Percentiles rank a stretch among this genome's conserved stretches.
These are phyloP conservation scores for Alentia gelatinosa DNA, from an alignment of 2,888 invertebrate species.

Conservation along the genomic window DNA sequence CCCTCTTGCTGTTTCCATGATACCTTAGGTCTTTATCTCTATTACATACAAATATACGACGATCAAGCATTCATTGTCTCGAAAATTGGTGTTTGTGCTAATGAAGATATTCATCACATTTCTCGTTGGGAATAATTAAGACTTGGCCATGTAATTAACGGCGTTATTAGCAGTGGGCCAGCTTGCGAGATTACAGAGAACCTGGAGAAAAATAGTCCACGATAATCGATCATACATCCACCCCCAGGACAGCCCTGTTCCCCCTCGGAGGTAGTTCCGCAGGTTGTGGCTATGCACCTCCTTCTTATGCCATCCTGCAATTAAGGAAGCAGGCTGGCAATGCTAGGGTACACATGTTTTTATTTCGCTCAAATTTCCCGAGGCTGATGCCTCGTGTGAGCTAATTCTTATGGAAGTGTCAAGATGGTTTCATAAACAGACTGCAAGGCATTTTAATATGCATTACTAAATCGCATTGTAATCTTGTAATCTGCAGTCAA, in stretches of 20 bases:
- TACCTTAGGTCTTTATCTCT: not conserved
- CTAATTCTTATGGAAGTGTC: not conserved
- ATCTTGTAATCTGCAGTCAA: too few species aligned
- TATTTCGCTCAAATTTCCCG: not conserved
- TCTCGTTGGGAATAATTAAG: not conserved
- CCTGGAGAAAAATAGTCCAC: not conserved
- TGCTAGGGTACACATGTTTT: not conserved
- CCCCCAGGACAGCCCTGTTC: not conserved
- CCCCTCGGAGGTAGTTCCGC: not conserved
- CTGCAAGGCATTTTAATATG: too few species aligned
- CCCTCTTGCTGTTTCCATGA: not conserved
- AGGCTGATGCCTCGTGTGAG: not conserved
- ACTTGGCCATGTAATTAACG: not conserved
- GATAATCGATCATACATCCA: not conserved
- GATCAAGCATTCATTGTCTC: constrained; percentile 13
- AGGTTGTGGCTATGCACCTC: not conserved
- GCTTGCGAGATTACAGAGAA: not conserved
- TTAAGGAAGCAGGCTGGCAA: not conserved
- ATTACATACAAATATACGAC: not conserved
- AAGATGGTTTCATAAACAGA: too few species aligned
- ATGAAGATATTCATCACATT: constrained; percentile 23
- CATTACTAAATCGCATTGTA: too few species aligned
- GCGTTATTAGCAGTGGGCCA: not conserved
- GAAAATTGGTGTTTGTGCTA: not conserved
- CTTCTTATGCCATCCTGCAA: not conserved